A percentile compares a stretch with the other conserved stretches of the same genome.
phyloP scores from a whole-genome alignment of 2,797 vertebrate species.

The Chromis chromis region DNA sequence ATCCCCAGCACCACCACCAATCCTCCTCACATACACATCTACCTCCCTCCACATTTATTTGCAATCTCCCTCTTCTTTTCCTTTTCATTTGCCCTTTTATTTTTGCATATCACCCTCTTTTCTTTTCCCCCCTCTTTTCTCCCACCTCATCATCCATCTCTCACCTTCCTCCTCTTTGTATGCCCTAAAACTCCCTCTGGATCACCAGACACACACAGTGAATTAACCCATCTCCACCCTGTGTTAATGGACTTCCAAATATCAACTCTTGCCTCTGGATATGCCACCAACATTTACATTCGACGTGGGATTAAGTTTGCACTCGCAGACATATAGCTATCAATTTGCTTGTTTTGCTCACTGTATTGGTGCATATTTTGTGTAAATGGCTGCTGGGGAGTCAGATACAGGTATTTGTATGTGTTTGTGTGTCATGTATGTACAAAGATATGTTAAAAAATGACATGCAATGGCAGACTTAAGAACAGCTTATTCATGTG shows the following conservation, averaged over 20 bases:
- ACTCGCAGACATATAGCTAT: constrained; percentile 53
- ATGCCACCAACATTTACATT: constrained; percentile 77
- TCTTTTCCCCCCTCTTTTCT: constrained; percentile 18
- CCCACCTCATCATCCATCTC: constrained; percentile 32
- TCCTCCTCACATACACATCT: constrained; percentile 24
- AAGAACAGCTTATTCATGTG: constrained; percentile 17
- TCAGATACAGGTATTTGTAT: constrained; percentile 41
- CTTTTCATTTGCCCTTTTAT: constrained; percentile 8
- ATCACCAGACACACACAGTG: constrained; percentile 71
- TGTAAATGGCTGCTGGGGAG: constrained; percentile 45
- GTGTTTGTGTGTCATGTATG: constrained; percentile 42
- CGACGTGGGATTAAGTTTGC: constrained; percentile 65
- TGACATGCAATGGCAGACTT: constrained; percentile 6
- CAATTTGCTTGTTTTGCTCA: constrained; percentile 67
- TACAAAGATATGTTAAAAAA: constrained; percentile 41
- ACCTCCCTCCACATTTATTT: constrained; percentile 43
- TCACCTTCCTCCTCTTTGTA: constrained; percentile 33
- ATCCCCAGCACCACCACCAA: constrained; percentile 27
- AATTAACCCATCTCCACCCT: constrained; percentile 80
- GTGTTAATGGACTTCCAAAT: constrained; percentile 85
- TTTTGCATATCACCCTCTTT: constrained; percentile 17
- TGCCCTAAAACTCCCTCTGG: constrained; percentile 57
- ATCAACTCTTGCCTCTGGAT: constrained; percentile 78
- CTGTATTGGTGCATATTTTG: constrained; percentile 49
- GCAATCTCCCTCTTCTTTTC: constrained; percentile 26